Conservation (phyloP, 35 echinoderm and acorn worm genomes). For the Patiria miniata region DNA sequence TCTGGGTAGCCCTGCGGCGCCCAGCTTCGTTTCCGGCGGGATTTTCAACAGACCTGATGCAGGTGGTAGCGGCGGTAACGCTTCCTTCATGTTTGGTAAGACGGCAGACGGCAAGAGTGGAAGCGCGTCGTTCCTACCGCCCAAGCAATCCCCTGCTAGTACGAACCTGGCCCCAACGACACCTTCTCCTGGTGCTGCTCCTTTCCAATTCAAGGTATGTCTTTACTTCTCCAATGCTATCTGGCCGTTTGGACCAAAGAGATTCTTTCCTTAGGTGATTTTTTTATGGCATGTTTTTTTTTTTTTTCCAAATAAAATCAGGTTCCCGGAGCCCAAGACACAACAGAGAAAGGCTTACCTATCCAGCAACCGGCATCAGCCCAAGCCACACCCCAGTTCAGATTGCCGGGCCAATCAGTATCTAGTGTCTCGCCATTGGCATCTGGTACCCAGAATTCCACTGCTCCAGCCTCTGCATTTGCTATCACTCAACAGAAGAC, state of each 20-base stretch:
- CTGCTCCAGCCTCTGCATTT: neutral
- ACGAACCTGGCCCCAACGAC: neutral
- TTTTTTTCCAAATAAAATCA: too few species aligned
- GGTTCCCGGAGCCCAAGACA: neutral
- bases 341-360: neutral
- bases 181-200: too few species aligned
- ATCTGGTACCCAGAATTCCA: neutral
- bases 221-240: too few species aligned
- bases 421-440: neutral
- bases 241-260: too few species aligned
- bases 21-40: neutral
- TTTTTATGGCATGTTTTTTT: too few species aligned
- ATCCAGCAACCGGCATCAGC: neutral
- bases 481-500: neutral
- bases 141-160: neutral
- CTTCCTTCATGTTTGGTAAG: neutral
- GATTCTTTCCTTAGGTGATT: too few species aligned
- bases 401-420: slow-evolving; percentile 9
- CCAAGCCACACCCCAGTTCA: neutral
- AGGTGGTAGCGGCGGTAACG: neutral
- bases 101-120: neutral
- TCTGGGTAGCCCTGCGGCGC: neutral
- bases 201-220: too few species aligned
- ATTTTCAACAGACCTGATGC: neutral
- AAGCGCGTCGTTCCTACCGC: neutral